These are phyloP conservation scores for Diplazon laetatorius DNA, from an alignment of 2,888 invertebrate genomes.

Conservation along the genomic window DNA sequence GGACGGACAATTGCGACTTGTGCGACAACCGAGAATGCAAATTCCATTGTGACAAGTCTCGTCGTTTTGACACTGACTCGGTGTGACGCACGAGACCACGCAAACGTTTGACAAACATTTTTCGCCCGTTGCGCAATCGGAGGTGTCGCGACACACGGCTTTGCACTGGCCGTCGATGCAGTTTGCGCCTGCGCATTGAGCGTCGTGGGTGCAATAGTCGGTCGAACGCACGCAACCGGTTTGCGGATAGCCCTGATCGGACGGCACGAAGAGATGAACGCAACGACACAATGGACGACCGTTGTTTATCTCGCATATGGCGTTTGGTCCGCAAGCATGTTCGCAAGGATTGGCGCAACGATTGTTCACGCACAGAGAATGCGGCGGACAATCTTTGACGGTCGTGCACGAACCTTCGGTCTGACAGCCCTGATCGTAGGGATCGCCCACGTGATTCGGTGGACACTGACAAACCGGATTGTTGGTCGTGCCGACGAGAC, in stretches of 20 bases:
- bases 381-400: conserved; percentile 90
- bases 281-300: conserved; percentile 93
- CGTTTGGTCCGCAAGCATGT: conserved; percentile 91
- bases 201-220: conserved; percentile 87
- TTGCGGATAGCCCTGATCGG: conserved; percentile 84
- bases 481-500: conserved; percentile 87
- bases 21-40: conserved; percentile 93
- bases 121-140: conserved; percentile 92
- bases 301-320: conserved; percentile 90
- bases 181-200: conserved; percentile 90
- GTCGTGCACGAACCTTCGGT: conserved; percentile 90
- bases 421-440: conserved; percentile 88
- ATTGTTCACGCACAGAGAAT: conserved; percentile 88
- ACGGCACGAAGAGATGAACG: conserved; percentile 89
- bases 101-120: conserved; percentile 91
- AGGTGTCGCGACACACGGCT: conserved; percentile 89
- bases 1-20: conserved; percentile 90
- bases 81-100: conserved; percentile 90
- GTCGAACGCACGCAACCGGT: conserved; percentile 90
- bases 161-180: conserved; percentile 94
- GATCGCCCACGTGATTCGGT: conserved; percentile 90
- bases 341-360: conserved; percentile 92
- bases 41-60: conserved; percentile 92
- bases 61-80: conserved; percentile 90
- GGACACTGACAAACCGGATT: conserved; percentile 92